Percentiles rank a stretch among this genome's conserved stretches.
phyloP scores from a whole-genome alignment of 2,113 vertebrate species.

The Corythoichthys intestinalis region DNA sequence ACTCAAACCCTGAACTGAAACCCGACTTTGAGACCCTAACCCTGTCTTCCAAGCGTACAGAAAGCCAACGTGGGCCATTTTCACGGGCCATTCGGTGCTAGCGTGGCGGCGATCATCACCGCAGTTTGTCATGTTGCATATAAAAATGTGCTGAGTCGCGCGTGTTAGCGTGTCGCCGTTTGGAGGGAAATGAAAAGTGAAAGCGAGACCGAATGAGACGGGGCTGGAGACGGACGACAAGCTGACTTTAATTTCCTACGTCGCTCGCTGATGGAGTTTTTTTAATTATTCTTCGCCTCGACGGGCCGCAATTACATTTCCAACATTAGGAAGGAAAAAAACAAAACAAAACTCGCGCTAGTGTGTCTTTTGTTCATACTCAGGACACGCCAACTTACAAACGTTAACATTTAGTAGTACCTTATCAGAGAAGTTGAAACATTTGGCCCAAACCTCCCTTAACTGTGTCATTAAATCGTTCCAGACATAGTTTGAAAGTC shows the following conservation, averaged over 20 bases:
- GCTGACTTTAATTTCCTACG: slow-evolving; percentile 51
- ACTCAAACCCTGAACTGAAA: not conserved
- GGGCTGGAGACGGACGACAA: slow-evolving; percentile 11
- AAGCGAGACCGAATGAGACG: slow-evolving; percentile 27
- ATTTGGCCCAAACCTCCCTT: no score
- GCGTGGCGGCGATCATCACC: slow-evolving; percentile 58
- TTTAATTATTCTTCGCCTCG: slow-evolving; percentile 42
- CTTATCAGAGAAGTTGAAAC: no score
- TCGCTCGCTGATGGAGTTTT: slow-evolving; percentile 28
- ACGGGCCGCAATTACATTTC: slow-evolving; percentile 48
- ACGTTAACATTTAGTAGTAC: not conserved
- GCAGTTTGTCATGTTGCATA: slow-evolving; percentile 64
- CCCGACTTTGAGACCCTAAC: not conserved
- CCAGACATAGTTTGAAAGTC: no score
- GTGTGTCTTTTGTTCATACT: not conserved
- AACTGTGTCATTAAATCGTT: no score
- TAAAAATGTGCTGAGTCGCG: slow-evolving; percentile 54
- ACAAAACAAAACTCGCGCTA: slow-evolving; percentile 36
- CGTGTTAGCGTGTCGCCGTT: not conserved
- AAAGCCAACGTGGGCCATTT: slow-evolving; percentile 41
- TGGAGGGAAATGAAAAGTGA: not conserved
- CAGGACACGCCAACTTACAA: not conserved
- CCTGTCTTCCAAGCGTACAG: not conserved
- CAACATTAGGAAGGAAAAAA: slow-evolving; percentile 3
- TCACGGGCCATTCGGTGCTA: slow-evolving; percentile 63